A percentile compares a stretch with the other conserved stretches of the same genome.
These are phyloP conservation scores for Symphodus melops DNA, from an alignment of 2,113 vertebrate genomes.

Conservation along the genomic window DNA sequence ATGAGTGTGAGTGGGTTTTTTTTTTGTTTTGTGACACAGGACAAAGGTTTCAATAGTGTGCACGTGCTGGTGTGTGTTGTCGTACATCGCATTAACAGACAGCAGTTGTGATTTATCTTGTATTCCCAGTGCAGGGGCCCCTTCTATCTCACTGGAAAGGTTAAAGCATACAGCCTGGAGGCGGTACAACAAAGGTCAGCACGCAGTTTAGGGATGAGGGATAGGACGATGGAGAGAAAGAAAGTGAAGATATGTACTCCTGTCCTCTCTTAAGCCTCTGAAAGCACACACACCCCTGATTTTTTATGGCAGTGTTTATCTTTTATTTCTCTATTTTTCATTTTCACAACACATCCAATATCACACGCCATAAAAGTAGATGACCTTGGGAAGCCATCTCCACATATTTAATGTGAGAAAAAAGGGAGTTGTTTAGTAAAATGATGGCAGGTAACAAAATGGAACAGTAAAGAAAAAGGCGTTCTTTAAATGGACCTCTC, in stretches of 20 bases:
- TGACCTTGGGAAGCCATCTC: constrained; percentile 72
- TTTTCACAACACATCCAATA: constrained; percentile 45
- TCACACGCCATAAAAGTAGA: constrained; percentile 55
- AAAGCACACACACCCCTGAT: constrained; percentile 21
- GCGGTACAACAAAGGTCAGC: constrained; percentile 79
- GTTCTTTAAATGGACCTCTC: constrained; percentile 58
- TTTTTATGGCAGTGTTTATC: constrained; percentile 33
- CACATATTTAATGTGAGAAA: constrained; percentile 45
- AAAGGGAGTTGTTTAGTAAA: constrained; percentile 18
- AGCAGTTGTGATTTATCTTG: constrained; percentile 71
- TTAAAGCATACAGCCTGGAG: constrained; percentile 79
- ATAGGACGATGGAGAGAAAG: constrained; percentile 46
- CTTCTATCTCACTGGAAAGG: constrained; percentile 74
- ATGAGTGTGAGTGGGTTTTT: background rate
- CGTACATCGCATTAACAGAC: constrained; percentile 60
- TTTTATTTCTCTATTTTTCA: constrained; percentile 23
- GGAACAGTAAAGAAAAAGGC: constrained; percentile 67
- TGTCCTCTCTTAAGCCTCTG: constrained; percentile 8
- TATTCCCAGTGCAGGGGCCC: constrained; percentile 68
- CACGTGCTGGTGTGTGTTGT: constrained; percentile 51
- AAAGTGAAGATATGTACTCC: constrained; percentile 34
- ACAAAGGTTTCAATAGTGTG: constrained; percentile 37
- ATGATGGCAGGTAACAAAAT: constrained; percentile 57
- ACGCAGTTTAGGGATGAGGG: constrained; percentile 74
- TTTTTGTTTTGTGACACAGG: constrained; percentile 37